Evolutionary conservation across 2,113 vertebrate genomes (phyloP), one percentile per base, ranked within the genome.

Genomic region (Cromileptes altivelis): DNA sequence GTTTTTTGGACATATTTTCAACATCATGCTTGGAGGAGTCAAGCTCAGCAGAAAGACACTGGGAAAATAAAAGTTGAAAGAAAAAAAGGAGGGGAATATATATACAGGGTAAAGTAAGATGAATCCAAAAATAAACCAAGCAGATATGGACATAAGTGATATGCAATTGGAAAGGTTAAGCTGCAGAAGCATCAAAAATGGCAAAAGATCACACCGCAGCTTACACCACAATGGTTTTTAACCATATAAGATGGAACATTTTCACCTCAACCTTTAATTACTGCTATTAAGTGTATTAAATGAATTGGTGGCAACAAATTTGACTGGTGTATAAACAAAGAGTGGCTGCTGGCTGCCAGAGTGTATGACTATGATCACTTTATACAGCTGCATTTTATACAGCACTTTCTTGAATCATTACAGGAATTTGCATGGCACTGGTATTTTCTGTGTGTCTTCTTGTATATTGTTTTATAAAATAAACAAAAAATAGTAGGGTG

Each of bases 41-140:
- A 97, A 99, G 97, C 93, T 97, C 94, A 96, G 95, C 96, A 93
- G 96, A 96, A 96, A 99, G 96, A 90, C 96, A 97, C 98, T 99
- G 96, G 90, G 94, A 93, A 94, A 95, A 97, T 90, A 96, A 96
- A 45, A 95, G 94, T 76, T 91, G 82, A 88, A 91, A 84, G 74
- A 69, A 88, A 88, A 73, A 95, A 93, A 87, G 93, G 89, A 84
- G 95, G 94, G 87, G 93, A 89, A 94, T 92, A 94, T 80, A 80
- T 70, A 70, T 6, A 82, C 25, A 82, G 70, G 75, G 81, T 71
- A 88, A 94, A 73, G 81, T 88, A 91, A 92, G 82, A 89, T 92
- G 85, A 89, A 90, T 93, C 70, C 63, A 89, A 94, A 90, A 90
- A 92, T 84, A 89, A 93, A 92, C 86, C 84, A 91, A 89, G 89